These are phyloP conservation scores for Porites lobata DNA, from an alignment of 92 coral and sea anemone genomes.

Conservation along the genomic window DNA sequence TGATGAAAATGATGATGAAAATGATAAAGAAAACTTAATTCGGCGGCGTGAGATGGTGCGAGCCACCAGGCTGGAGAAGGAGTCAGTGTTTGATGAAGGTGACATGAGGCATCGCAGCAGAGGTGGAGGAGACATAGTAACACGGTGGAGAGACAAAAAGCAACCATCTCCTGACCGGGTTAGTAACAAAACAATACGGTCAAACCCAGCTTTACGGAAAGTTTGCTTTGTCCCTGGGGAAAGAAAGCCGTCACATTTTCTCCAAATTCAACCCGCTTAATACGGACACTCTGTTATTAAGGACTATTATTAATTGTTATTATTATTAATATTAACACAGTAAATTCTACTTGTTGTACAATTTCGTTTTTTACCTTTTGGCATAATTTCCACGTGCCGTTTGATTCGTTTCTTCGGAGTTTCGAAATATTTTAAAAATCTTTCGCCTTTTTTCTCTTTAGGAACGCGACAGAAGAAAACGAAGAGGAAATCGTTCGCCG, in stretches of 20 bases:
- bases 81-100: slow-evolving; percentile 63
- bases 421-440: too few relatives aligned
- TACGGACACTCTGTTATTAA: too few relatives aligned
- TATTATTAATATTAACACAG: too few relatives aligned
- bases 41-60: slow-evolving; percentile 83
- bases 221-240: too few relatives aligned
- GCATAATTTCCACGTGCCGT: too few relatives aligned
- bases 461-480: slow-evolving; percentile 84
- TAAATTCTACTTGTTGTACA: too few relatives aligned
- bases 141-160: slow-evolving; percentile 78
- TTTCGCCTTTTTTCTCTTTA: slow-evolving; percentile 1
- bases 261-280: too few relatives aligned
- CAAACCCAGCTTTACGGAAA: too few relatives aligned
- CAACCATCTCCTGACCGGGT: slow-evolving; percentile 83
- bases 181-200: background rate
- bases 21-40: slow-evolving; percentile 83
- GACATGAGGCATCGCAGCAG: slow-evolving; percentile 65
- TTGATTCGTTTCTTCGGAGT: background rate
- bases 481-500: slow-evolving; percentile 73
- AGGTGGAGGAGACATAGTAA: slow-evolving; percentile 73
- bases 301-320: too few relatives aligned
- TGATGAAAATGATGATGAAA: slow-evolving; percentile 87
- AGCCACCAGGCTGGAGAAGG: slow-evolving; percentile 70
- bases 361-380: too few relatives aligned
- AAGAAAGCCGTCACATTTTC: too few relatives aligned